Evolutionary conservation across 2,113 vertebrate species (phyloP), one percentile per base, ranked within the genome.

Genomic region (Corvus hawaiiensis): DNA sequence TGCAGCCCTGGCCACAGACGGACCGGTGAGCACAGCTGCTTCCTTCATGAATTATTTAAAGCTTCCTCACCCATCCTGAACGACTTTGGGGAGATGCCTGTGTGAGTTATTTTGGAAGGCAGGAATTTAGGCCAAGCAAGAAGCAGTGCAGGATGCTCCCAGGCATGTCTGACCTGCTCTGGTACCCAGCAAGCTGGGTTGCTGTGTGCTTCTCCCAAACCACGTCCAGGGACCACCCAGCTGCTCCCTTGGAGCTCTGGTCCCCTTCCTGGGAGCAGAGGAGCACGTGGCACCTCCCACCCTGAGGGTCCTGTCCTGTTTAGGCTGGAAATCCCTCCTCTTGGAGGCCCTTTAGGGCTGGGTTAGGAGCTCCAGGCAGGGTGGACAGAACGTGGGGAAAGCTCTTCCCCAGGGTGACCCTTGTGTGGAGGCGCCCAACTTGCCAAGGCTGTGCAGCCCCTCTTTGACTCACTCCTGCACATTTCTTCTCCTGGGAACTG

Each of bases 371-470:
- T 81, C 41, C 55, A 87, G 26, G 51, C n/a, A 49, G 37, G 16
- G 6, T 37, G 14, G 9, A n/a, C 37, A 82, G 51, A 82, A 37
- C 16, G 3, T 37, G 24, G 30, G 55, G 15, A 52, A 66, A 41
- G 43, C 35, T 92, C 69, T 77, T 18, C 49, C 49, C 44, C 68
- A 32, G 27, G 16, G 24, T 41, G 72, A 44, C 9, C 33, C 16
- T 77, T 1, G 2, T 30, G 44, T 12, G 8, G 55, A 73, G 23
- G 1, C 55, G 8, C 55, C 33, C 0, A 3, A 12, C 33, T 1
- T 0, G 20, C 1, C 44, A 3, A 61, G 33, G 49, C 54, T 48
- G 44, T 0, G 0, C 41, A 48, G 35, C 23, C 16, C 23, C 30
- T 39, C 64, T n/a, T 41, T 22, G 13, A 17, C 26, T 35, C 37